Base-by-base conservation (phyloP, 1,140 invertebrate species). In the Drosophila lowei region DNA sequence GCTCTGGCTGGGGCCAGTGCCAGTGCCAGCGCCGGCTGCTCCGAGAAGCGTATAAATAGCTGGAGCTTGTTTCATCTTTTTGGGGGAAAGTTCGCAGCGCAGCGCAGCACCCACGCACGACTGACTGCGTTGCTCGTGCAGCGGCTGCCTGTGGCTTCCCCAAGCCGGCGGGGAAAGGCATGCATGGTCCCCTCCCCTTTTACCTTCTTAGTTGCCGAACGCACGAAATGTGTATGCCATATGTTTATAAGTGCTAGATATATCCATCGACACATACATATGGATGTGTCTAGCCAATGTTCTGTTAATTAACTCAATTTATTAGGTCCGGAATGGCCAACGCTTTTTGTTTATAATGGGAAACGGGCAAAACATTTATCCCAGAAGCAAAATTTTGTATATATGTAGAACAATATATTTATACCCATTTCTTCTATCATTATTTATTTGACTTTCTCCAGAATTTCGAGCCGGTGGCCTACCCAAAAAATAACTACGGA, bases 401-500 rank as follows among this genome's bases (percentile, higher is more conserved):
- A 42, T 57, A 53, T 46, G 65, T 52, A 70, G 44, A 70, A 55
- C 7, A 47, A 21, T 58, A 21, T 21, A 44, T 62, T 46, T 55
- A 18, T 25, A 55, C 28, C 21, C n/a, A 56, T 77, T 44, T 54
- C 54, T 53, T 44, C 61, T 34, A 9, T 25, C 62, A 53, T 47
- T 16, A 76, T 15, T 58, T 16, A 58, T 75, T 73, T 74, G 57
- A 70, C 60, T 91, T 88, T 92, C 93, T 91, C 18, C 91, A 97
- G 96, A 95, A 97, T 89, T 97, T 97, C 84, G 94, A 96, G 83
- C 95, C 96, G 4, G 95, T 96, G 15, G 91, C 93, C 2, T 96
- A 96, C 68, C 93, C 95, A 0, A 93, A 93, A 73, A 93, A 93
- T 55, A 95, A 97, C 72, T 95, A 95, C 92, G 97, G 97, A n/a